Conservation (phyloP, 2,113 vertebrate genomes). For the Naja naja region DNA sequence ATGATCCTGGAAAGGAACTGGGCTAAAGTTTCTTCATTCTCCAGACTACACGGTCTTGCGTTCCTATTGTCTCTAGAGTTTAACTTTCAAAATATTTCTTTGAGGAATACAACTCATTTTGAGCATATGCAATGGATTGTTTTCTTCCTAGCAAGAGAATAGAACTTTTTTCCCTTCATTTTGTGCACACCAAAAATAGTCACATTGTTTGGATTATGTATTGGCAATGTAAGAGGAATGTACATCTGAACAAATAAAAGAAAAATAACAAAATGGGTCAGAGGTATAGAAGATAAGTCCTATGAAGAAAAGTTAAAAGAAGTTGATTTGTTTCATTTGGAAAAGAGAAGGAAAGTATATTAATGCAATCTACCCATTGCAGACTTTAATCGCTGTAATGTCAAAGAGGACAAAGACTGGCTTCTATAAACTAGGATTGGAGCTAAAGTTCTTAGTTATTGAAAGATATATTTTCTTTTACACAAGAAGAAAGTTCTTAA, state of each 20-base stretch:
- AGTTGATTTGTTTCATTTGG: background rate
- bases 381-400: background rate
- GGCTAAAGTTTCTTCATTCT: background rate
- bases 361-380: background rate
- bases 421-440: background rate
- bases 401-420: background rate
- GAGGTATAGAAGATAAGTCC: background rate
- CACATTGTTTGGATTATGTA: background rate
- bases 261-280: background rate
- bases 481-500: background rate
- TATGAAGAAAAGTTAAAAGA: background rate
- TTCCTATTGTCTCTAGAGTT: background rate
- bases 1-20: background rate
- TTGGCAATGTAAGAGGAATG: background rate
- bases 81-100: background rate
- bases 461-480: background rate
- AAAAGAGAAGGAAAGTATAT: background rate
- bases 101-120: background rate
- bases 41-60: background rate
- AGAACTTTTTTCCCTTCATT: background rate
- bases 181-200: background rate
- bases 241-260: background rate
- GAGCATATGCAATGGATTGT: background rate
- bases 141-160: background rate
- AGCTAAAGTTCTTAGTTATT: background rate